Evolutionary conservation across 2,888 invertebrate genomes (phyloP).

Genomic region (Pristionchus arcanus): DNA sequence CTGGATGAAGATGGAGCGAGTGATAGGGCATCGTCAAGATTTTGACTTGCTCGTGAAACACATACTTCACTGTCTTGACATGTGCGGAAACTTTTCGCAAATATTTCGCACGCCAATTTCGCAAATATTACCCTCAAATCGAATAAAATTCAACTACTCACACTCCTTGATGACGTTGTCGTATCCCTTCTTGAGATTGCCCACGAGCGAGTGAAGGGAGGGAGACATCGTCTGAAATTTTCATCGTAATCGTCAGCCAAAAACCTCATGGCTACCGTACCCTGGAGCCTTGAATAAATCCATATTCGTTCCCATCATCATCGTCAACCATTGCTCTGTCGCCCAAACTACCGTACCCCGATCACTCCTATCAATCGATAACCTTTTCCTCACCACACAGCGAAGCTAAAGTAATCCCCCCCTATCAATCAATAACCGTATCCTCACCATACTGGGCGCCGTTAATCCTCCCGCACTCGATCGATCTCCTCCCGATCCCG

Average conservation of each 20-base stretch:
- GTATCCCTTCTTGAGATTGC: slow-evolving; percentile 73
- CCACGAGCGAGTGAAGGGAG: slow-evolving; percentile 72
- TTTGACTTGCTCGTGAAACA: too few relatives aligned
- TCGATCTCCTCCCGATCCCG: slow-evolving; percentile 33
- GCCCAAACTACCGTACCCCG: too few relatives aligned
- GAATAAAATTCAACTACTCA: neutral
- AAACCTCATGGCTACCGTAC: neutral
- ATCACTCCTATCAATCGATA: too few relatives aligned
- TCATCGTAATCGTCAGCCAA: neutral
- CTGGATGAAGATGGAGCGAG: too few relatives aligned
- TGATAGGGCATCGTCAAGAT: too few relatives aligned
- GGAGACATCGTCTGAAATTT: slow-evolving; percentile 64
- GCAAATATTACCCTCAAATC: neutral
- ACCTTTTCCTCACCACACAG: too few relatives aligned
- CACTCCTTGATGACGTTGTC: slow-evolving; percentile 68
- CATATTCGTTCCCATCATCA: neutral
- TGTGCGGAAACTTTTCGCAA: neutral
- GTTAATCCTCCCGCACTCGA: neutral
- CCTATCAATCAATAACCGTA: slow-evolving; percentile 6
- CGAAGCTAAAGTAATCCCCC: neutral
- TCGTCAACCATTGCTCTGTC: too few relatives aligned
- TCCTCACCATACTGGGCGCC: slow-evolving; percentile 25
- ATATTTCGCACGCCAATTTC: neutral
- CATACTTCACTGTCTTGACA: too few relatives aligned
- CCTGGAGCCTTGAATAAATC: neutral